Conservation (phyloP, 2,888 invertebrate species). For the Tetranychus truncatus region DNA sequence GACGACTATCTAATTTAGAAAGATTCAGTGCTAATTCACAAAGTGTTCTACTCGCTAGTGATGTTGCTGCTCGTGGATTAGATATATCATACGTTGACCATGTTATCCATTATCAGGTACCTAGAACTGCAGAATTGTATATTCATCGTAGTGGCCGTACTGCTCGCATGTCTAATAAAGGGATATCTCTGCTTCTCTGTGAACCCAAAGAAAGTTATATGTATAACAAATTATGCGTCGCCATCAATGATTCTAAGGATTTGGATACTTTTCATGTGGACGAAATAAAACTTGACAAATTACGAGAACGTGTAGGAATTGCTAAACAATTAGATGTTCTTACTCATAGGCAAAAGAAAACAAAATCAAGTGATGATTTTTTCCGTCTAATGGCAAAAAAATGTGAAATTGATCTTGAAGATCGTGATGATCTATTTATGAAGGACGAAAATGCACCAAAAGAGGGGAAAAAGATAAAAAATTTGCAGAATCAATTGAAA, state of each 20-base stretch:
- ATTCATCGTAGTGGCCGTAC: constrained; percentile 92
- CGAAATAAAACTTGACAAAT: constrained; percentile 42
- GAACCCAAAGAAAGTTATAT: constrained; percentile 69
- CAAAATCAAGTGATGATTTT: constrained; percentile 59
- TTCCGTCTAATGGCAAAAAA: constrained; percentile 63
- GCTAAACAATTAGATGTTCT: constrained; percentile 62
- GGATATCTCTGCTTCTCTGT: constrained; percentile 74
- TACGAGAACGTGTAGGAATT: constrained; percentile 51
- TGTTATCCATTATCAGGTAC: constrained; percentile 91
- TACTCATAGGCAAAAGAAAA: constrained; percentile 46
- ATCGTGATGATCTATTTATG: constrained; percentile 36
- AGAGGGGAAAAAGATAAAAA: constrained; percentile 17
- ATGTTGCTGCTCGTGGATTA: constrained; percentile 89
- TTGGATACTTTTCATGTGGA: constrained; percentile 63
- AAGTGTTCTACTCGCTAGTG: constrained; percentile 68
- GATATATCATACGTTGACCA: constrained; percentile 85
- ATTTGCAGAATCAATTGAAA: constrained; percentile 21
- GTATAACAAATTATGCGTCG: constrained; percentile 52
- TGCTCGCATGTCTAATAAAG: constrained; percentile 68
- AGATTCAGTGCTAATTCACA: constrained; percentile 49
- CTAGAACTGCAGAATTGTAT: constrained; percentile 81
- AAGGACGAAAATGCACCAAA: constrained; percentile 3
- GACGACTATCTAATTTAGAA: constrained; percentile 80
- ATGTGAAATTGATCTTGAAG: constrained; percentile 62
- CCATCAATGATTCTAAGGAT: constrained; percentile 64